Evolutionary conservation across 2,797 vertebrate species (phyloP), one percentile per base, ranked within the genome.

Genomic region (Podarcis lilfordi): DNA sequence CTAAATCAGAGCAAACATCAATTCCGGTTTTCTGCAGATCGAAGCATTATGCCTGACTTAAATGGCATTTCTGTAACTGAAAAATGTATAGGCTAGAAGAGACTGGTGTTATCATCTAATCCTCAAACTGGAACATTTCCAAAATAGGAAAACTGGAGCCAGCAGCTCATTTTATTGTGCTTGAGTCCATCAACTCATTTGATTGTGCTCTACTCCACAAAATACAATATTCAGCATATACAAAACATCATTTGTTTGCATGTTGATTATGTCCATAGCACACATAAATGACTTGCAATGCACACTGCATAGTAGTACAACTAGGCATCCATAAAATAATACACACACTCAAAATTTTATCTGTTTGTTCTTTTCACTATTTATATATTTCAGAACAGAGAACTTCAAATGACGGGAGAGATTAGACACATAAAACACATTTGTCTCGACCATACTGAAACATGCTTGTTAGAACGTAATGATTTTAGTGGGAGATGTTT

Each of bases 401-500:
- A 77, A 89, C 25, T 68, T 8, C 66, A 61, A 75, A 88, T 72
- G 2, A 89, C 5, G 0, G 76, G 72, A 72, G 37, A 88, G 3
- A 66, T 29, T 32, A 72, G 91, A 89, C 68, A 91, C 64, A 17
- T 0, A 74, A 93, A 94, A 40, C 1, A 13, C 88, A 78, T 89
- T 88, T 91, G 59, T 66, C 25, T 84, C 85, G 90, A 76, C 25
- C 82, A 74, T 50, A 40, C 50, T 77, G 78, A 92, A 21, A 77
- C 64, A 71, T 45, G 87, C 86, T 23, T 88, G 77, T 8, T 66
- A 77, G 91, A 80, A 91, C 29, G 27, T 75, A 85, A 37, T 21
- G 66, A 86, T 35, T 86, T 91, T 86, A 69, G 55, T 66, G 92
- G 87, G 27, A 90, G 55, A 0, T 79, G 71, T 59, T 76, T 91